These are phyloP conservation scores for Euplexia lucipara DNA, from an alignment of 2,888 invertebrate genomes.

Conservation along the genomic window DNA sequence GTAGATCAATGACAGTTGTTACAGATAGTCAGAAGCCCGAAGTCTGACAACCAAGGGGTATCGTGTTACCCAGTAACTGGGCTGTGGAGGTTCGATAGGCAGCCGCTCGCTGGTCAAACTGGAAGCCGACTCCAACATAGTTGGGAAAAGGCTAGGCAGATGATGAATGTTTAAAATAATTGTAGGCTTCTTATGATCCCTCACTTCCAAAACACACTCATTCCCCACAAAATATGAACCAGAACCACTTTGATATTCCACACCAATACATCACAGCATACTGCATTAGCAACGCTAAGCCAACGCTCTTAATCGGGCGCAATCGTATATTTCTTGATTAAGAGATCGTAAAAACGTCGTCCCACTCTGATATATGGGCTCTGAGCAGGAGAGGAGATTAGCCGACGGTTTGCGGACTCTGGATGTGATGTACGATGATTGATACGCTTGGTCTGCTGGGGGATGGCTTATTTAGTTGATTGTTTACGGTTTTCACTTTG, in stretches of 20 bases:
- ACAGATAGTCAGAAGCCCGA: no score
- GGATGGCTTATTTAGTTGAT: conserved; percentile 57
- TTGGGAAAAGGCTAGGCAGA: no score
- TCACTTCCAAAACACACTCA: conserved; percentile 19
- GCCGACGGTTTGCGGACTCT: conserved; percentile 69
- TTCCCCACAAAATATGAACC: conserved; percentile 25
- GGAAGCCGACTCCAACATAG: no score
- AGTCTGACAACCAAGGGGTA: no score
- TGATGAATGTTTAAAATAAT: no score
- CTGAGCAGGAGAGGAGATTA: conserved; percentile 78
- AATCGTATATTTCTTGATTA: conserved; percentile 89
- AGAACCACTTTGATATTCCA: conserved; percentile 26
- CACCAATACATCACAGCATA: conserved; percentile 76
- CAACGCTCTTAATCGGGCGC: conserved; percentile 84
- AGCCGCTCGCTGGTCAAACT: no score
- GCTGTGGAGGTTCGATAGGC: no score
- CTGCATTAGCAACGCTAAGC: conserved; percentile 87
- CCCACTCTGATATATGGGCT: conserved; percentile 82
- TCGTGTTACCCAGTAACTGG: no score
- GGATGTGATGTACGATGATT: conserved; percentile 64
- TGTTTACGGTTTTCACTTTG: conserved; percentile 47
- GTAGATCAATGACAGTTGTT: no score
- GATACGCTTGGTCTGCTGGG: conserved; percentile 50
- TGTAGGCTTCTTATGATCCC: no score
- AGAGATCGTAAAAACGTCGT: conserved; percentile 88